A percentile compares a stretch with the other conserved stretches of the same genome.
Evolutionary conservation across 2,113 vertebrate genomes (phyloP).

Genomic region (Lanius collurio): DNA sequence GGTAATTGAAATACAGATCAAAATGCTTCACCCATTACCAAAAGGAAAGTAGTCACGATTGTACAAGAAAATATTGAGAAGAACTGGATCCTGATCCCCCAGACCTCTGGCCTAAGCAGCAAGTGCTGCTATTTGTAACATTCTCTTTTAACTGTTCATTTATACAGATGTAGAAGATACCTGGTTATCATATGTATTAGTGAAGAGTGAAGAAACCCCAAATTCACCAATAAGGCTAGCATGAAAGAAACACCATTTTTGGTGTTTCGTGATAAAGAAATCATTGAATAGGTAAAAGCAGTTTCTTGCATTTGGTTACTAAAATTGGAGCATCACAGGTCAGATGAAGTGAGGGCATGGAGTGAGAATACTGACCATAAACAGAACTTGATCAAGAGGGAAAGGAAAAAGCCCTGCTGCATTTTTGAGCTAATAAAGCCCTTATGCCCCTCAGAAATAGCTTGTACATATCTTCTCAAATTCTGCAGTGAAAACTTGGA

Average conservation of each 20-base stretch:
- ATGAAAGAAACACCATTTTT: neutral
- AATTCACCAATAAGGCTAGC: neutral
- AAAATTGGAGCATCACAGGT: neutral
- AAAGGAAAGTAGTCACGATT: neutral
- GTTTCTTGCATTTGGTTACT: neutral
- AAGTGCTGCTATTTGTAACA: neutral
- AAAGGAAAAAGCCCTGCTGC: neutral
- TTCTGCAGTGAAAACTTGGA: neutral
- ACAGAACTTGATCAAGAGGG: neutral
- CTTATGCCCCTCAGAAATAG: neutral
- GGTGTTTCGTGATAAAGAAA: neutral
- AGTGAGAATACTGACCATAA: neutral
- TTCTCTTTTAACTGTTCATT: neutral
- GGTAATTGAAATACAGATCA: neutral
- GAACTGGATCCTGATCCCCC: neutral
- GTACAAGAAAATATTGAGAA: neutral
- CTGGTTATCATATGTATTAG: neutral
- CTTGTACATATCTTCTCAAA: neutral
- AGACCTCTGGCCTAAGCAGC: neutral
- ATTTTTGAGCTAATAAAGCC: neutral
- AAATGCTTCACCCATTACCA: neutral
- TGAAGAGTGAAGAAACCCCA: neutral
- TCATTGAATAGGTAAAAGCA: neutral
- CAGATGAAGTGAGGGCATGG: neutral
- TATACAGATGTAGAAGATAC: neutral